Conservation (phyloP, 2,113 vertebrate genomes). For the Anguilla rostrata region DNA sequence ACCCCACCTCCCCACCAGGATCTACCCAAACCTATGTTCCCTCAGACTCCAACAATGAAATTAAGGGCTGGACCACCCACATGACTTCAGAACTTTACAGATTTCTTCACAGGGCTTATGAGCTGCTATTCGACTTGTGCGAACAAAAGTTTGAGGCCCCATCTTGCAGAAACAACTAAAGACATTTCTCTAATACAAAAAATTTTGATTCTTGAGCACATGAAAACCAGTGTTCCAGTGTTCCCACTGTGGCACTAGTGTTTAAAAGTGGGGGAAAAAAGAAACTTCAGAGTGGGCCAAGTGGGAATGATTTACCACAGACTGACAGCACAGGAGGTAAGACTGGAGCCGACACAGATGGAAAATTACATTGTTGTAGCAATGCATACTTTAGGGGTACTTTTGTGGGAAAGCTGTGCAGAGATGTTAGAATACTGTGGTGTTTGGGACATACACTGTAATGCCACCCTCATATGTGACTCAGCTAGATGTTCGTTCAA, state of each 20-base stretch:
- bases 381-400: constrained; percentile 40
- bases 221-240: constrained; percentile 24
- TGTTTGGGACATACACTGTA: constrained; percentile 35
- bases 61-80: constrained; percentile 58
- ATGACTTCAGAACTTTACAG: constrained; percentile 27
- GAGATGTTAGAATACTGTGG: constrained; percentile 34
- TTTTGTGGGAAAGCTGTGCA: constrained; percentile 34
- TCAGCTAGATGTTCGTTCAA: constrained; percentile 15
- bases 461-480: constrained; percentile 35
- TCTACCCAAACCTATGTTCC: background rate
- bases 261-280: constrained; percentile 26
- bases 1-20: background rate
- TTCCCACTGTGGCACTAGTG: constrained; percentile 18
- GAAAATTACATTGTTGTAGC: constrained; percentile 40
- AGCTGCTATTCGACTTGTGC: background rate
- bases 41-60: constrained; percentile 14
- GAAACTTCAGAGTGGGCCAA: constrained; percentile 15
- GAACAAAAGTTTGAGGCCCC: background rate
- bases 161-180: background rate
- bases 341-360: constrained; percentile 37
- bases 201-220: constrained; percentile 44
- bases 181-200: constrained; percentile 38
- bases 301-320: constrained; percentile 43
- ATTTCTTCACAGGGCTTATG: background rate
- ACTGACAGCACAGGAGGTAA: constrained; percentile 32